These are phyloP conservation scores for Shinisaurus crocodilurus DNA, from an alignment of 2,113 vertebrate species.

Conservation along the genomic window DNA sequence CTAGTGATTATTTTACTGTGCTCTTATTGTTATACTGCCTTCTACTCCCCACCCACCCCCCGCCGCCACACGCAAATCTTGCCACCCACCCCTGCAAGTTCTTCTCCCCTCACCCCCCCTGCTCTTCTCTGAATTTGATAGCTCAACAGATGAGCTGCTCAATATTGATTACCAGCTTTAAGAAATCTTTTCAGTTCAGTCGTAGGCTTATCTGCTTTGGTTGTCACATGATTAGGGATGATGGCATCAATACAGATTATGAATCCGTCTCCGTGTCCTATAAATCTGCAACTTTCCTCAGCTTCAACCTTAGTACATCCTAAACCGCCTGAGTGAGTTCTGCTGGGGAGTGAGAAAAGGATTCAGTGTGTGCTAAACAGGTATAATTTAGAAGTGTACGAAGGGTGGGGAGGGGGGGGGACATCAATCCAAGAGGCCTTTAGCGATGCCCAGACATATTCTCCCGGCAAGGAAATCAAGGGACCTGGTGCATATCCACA, in stretches of 20 bases:
- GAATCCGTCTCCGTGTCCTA: slow-evolving; percentile 36
- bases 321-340: slow-evolving; percentile 40
- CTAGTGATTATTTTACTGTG: too few relatives aligned
- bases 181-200: slow-evolving; percentile 68
- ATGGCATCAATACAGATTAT: slow-evolving; percentile 64
- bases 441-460: slow-evolving; percentile 73
- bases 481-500: slow-evolving; percentile 67
- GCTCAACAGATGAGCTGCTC: slow-evolving; percentile 58
- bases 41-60: too few relatives aligned
- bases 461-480: slow-evolving; percentile 72
- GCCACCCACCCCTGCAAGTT: not conserved
- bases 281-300: slow-evolving; percentile 56
- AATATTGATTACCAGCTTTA: slow-evolving; percentile 70
- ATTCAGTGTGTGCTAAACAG: not conserved
- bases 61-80: not conserved
- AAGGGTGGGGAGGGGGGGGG: slow-evolving; percentile 24
- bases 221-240: slow-evolving; percentile 54
- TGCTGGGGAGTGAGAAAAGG: slow-evolving; percentile 10
- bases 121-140: slow-evolving; percentile 17
- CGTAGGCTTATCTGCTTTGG: slow-evolving; percentile 64
- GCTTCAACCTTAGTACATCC: slow-evolving; percentile 42
- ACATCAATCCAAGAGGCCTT: slow-evolving; percentile 66
- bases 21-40: too few relatives aligned
- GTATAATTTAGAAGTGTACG: slow-evolving; percentile 31
- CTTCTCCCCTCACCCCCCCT: not conserved